phyloP scores from a whole-genome alignment of 2,888 invertebrate species.

The Morinoia aosen region DNA sequence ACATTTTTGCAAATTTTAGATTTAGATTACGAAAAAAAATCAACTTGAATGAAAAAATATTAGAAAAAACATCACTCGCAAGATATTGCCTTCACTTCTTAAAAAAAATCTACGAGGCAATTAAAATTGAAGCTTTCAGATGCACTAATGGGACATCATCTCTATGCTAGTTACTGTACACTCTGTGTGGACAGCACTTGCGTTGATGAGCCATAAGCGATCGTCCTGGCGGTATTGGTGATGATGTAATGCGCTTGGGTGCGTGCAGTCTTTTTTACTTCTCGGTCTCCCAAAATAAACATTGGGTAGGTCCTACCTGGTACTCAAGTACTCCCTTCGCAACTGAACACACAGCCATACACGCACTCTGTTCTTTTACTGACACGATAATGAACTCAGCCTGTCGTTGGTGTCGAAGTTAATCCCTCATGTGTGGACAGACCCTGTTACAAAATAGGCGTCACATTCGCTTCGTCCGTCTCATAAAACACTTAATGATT shows the following conservation, averaged over 20 bases:
- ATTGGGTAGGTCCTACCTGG: background rate
- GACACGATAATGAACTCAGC: background rate
- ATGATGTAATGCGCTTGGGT: background rate
- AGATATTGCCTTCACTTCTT: too few relatives aligned
- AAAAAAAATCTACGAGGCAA: too few relatives aligned
- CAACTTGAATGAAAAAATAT: too few relatives aligned
- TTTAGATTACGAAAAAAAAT: too few relatives aligned
- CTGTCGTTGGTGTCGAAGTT: background rate
- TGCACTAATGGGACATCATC: too few relatives aligned
- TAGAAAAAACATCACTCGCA: too few relatives aligned
- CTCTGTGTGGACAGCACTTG: too few relatives aligned
- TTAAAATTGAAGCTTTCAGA: too few relatives aligned
- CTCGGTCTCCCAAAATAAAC: background rate
- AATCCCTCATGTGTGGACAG: background rate
- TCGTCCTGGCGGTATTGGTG: background rate
- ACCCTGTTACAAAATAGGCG: background rate
- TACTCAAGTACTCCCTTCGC: background rate
- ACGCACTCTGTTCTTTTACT: background rate
- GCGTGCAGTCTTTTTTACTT: background rate
- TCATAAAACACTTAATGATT: background rate
- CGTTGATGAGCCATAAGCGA: background rate
- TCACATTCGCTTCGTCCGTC: background rate
- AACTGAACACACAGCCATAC: background rate
- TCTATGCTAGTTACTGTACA: too few relatives aligned
- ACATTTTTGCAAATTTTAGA: too few relatives aligned